Base-by-base conservation (phyloP, 1,140 invertebrate species). In the Hormaphis cornu region DNA sequence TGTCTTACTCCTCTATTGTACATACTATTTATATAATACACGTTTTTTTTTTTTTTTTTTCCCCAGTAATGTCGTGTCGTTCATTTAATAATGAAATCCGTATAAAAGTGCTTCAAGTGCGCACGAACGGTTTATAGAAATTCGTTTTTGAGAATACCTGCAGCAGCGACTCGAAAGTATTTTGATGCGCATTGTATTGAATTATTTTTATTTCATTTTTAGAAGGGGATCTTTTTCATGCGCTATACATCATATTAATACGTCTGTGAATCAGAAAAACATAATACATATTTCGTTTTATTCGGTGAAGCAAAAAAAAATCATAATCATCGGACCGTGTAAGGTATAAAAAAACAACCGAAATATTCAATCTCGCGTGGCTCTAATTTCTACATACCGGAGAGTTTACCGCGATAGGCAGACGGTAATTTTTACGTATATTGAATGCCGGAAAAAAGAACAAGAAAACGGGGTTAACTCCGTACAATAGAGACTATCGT, bases 381-480 rank as follows among this genome's bases (percentile, higher is more conserved):
- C 42, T 66, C 18, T 48, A 66, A 48, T 66, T 50, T 66, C 61
- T 66, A 16, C 22, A 40, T 22, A 9, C 28, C 18, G 44, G n/a
- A 26, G 44, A 50, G 14, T 50, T 16, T 66, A 14, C 20, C 3
- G 16, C 28, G 44, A n/a, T 44, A 63, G 28, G 40, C 37, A 59
- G 26, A 58, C 54, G 54, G 54, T 58, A 40, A 58, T 58, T 63
- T 63, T 35, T 48, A 18, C 0, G 58, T 26, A 48, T 66, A n/a
- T 66, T 10, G 24, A 48, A 35, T 20, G 3, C 46, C n/a, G 10
- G 46, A 46, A 66, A 63, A 50, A 46, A 46, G 40, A 63, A 63
- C n/a, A 66, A 66, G 28, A 66, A 66, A 48, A 48, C 33, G 61
- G 61, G 61, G 61, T 66, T 66, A 66, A 66, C 40, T 50, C 12